Evolutionary conservation across 2,888 invertebrate genomes (phyloP), one percentile per base, ranked within the genome.

Genomic region (Orthosia gracilis): DNA sequence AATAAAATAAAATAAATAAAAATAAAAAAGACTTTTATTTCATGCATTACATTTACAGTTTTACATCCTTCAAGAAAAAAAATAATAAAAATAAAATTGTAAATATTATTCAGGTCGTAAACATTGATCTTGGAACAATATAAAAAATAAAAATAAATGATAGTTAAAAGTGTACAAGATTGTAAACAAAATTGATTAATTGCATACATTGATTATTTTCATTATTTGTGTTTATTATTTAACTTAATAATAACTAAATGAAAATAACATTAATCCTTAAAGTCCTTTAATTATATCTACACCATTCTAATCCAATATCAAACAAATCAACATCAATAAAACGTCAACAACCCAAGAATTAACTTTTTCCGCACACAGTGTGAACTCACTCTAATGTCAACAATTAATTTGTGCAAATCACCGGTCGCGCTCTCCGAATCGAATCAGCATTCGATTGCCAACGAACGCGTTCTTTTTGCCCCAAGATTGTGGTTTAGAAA

Each of bases 401-500:
- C 84, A 87, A 87, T 87, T 87, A 87, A 87, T 88, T 89, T 76
- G 70, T 86, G 83, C 83, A 85, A 85, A 88, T 85, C 83, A 83
- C 76, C 73, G 80, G 79, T 65, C 80, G 85, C 86, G 76, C 85
- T 86, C 85, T 77, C 63, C 89, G 92, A 94, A 93, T 93, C 90
- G 90, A 93, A 91, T 91, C 91, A 89, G 87, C 88, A 88, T 90
- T 89, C 92, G 91, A 93, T 92, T 91, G 91, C 91, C 87, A 85
- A 79, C 87, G 83, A 88, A 80, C 89, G 91, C 92, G 91, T 90
- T 92, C 91, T 90, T 91, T 91, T 91, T 90, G 86, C 89, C 86
- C 91, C 91, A 89, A 93, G 94, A 93, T 93, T 92, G 94, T 91
- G 93, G 94, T 89, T 93, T 90, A 93, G 95, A 95, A 96, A 94